A percentile compares a stretch with the other conserved stretches of the same genome.
Conservation (phyloP, 2,888 invertebrate genomes). For the Xylota sylvarum region DNA sequence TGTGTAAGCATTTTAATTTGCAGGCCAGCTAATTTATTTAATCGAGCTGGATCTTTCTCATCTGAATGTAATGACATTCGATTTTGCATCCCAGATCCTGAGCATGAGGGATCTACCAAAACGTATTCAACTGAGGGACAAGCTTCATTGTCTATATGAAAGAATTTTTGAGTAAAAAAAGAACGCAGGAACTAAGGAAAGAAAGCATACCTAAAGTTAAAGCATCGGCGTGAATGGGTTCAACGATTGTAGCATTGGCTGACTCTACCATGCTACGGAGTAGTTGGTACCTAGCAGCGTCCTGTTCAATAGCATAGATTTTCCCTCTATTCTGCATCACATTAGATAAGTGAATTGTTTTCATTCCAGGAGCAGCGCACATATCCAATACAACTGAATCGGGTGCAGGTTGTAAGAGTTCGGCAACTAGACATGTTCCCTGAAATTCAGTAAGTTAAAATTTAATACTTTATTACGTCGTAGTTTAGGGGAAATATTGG, state of each 20-base stretch:
- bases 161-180: neutral
- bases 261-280: constrained; percentile 88
- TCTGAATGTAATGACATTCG: constrained; percentile 86
- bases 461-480: too few relatives aligned
- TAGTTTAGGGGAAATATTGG: too few relatives aligned
- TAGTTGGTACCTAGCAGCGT: constrained; percentile 88
- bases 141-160: constrained; percentile 78
- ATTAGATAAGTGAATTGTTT: constrained; percentile 95
- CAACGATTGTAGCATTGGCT: constrained; percentile 89
- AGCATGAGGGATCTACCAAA: constrained; percentile 98
- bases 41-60: constrained; percentile 86
- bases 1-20: constrained; percentile 94
- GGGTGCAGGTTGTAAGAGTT: constrained; percentile 90
- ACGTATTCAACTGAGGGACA: constrained; percentile 91
- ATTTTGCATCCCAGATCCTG: constrained; percentile 93
- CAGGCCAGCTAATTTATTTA: constrained; percentile 90
- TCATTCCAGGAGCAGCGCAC: constrained; percentile 99
- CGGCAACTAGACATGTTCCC: constrained; percentile 96
- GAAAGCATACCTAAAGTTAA: constrained; percentile 86
- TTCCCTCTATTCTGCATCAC: constrained; percentile 91
- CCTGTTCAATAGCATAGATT: constrained; percentile 93
- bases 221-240: constrained; percentile 90
- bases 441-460: constrained; percentile 84
- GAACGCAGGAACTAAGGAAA: neutral
- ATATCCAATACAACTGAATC: constrained; percentile 94